Evolutionary conservation across 2,797 vertebrate genomes (phyloP).

Genomic region (Etheostoma nigrum): DNA sequence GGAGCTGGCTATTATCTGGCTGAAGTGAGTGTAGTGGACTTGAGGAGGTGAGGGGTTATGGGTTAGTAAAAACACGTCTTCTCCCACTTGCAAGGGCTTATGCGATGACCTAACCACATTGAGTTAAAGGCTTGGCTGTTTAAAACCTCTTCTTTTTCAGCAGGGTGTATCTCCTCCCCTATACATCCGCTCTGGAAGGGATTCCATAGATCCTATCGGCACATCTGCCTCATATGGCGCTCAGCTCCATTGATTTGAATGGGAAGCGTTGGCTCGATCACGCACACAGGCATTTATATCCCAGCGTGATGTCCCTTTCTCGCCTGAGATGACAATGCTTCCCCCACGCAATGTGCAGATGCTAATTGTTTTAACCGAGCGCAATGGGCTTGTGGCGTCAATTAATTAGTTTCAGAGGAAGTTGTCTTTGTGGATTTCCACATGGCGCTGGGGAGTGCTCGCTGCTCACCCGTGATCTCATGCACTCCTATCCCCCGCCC

Average conservation of each 20-base stretch:
- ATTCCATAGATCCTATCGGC: constrained; percentile 55
- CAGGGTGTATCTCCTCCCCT: neutral
- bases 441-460: constrained; percentile 73
- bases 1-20: constrained; percentile 76
- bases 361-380: constrained; percentile 85
- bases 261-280: constrained; percentile 46
- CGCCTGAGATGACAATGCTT: constrained; percentile 71
- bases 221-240: constrained; percentile 69
- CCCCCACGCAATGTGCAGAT: constrained; percentile 77
- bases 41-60: constrained; percentile 46
- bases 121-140: constrained; percentile 21
- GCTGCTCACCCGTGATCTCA: constrained; percentile 75
- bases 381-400: constrained; percentile 83
- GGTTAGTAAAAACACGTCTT: constrained; percentile 36
- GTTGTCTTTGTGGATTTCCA: constrained; percentile 80
- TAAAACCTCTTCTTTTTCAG: constrained; percentile 23
- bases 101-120: constrained; percentile 10
- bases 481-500: constrained; percentile 58
- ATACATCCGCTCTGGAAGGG: constrained; percentile 10
- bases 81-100: constrained; percentile 24
- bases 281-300: constrained; percentile 74
- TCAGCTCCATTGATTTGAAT: constrained; percentile 63
- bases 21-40: constrained; percentile 60
- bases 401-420: constrained; percentile 84
- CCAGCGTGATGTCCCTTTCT: constrained; percentile 72